Evolutionary conservation across 2,113 vertebrate species (phyloP), one percentile per base, ranked within the genome.

Genomic region (Gadus chalcogrammus): DNA sequence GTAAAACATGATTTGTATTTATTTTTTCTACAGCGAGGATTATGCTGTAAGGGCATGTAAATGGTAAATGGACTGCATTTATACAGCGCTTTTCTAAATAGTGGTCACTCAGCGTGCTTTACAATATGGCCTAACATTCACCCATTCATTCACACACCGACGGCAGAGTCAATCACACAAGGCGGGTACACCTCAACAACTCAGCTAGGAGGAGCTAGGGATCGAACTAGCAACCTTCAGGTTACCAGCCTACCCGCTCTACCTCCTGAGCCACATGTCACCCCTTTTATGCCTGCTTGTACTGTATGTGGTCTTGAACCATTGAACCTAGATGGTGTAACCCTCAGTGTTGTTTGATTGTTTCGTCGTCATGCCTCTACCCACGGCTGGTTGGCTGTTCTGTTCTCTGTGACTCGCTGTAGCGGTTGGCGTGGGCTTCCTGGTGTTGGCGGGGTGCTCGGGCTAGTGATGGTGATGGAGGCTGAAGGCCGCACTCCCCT

Each of bases 401-500:
- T 70, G 31, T 64, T 65, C 56, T 48, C 7, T 48, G 65, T 8
- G 59, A 61, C 3, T 61, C 3, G 59, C 12, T 17, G n/a, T 3
- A 60, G 38, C 27, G 17, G 11, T 35, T 64, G 31, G 61, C 52
- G 20, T 27, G n/a, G 12, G 64, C 63, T 68, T 20, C 28, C 8
- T 60, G 24, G 8, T 20, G 5, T 9, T 52, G 4, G 42, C 67
- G 52, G 2, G 1, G 20, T 24, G 38, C 11, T n/a, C 1, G 62
- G 61, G 70, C 24, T 9, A 56, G 66, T 48, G 42, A 13, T 13
- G 42, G 42, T 48, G 2, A 48, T 86, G 68, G 35, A 71, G 67
- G 66, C 55, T 78, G 82, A 82, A 64, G 73, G 63, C 73, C 35
- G 70, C 2, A 62, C 73, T 69, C 69, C 15, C 1, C 77, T 74